Conservation (phyloP, 2,797 vertebrate genomes). For the Myripristis murdjan region DNA sequence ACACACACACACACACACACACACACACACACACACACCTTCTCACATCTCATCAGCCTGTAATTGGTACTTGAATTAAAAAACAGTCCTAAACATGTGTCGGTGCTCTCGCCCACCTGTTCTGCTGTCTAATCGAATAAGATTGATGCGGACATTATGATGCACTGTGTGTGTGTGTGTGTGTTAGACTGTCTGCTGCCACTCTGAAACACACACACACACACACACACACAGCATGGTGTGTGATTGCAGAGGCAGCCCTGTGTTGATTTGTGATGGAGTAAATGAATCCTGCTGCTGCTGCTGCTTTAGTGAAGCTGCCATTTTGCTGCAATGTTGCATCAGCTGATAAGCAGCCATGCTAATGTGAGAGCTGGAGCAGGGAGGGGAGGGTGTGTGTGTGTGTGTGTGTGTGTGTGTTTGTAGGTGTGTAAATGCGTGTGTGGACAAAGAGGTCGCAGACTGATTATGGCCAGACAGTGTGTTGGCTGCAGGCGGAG, state of each 20-base stretch:
- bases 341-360: constrained; percentile 9
- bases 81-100: constrained; percentile 19
- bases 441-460: background rate
- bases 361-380: background rate
- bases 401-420: background rate
- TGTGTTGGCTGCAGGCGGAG: background rate
- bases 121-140: constrained; percentile 11
- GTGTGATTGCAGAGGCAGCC: background rate
- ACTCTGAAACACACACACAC: background rate
- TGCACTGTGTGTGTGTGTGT: background rate
- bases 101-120: background rate
- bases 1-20: no score
- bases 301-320: background rate
- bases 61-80: no score
- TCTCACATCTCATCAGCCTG: constrained; percentile 10
- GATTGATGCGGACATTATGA: background rate
- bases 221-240: no score
- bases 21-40: background rate
- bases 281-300: background rate
- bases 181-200: background rate
- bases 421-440: background rate
- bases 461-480: background rate
- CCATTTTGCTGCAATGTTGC: constrained; percentile 15
- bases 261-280: background rate
- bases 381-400: background rate